phyloP scores from a whole-genome alignment of 2,888 invertebrate species.

The Parascotia fuliginaria region DNA sequence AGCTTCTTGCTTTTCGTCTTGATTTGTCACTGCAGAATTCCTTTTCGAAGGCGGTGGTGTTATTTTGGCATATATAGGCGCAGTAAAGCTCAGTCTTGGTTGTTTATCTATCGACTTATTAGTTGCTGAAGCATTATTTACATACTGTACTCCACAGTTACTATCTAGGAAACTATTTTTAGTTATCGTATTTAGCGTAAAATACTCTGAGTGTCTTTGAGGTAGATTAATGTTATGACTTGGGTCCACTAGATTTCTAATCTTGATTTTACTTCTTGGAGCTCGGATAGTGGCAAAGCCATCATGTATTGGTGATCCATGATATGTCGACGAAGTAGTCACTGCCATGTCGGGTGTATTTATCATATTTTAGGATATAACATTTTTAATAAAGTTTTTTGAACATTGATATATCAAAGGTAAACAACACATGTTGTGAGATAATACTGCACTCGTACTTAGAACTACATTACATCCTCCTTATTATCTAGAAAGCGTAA shows the following conservation, averaged over 20 bases:
- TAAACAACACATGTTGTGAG: conserved; percentile 25
- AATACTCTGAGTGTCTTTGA: conserved; percentile 82
- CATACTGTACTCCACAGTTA: conserved; percentile 73
- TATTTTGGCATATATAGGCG: conserved; percentile 81
- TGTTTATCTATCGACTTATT: conserved; percentile 57
- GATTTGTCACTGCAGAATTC: conserved; percentile 70
- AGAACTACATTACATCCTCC: conserved; percentile 41
- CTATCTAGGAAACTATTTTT: conserved; percentile 76
- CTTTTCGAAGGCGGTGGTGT: conserved; percentile 71
- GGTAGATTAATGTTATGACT: conserved; percentile 73
- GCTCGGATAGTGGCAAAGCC: conserved; percentile 95
- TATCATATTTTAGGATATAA: conserved; percentile 34
- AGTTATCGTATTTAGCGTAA: conserved; percentile 76
- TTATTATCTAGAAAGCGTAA: conserved; percentile 63
- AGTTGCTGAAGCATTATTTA: conserved; percentile 56
- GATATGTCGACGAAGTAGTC: conserved; percentile 75
- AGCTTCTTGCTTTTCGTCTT: conserved; percentile 66
- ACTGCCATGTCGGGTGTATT: conserved; percentile 68
- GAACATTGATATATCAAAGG: conserved; percentile 7
- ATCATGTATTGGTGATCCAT: conserved; percentile 90
- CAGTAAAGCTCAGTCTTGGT: conserved; percentile 73
- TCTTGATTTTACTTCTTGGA: conserved; percentile 81
- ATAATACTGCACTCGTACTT: conserved; percentile 29
- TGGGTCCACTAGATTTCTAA: conserved; percentile 79
- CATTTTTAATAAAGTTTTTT: conserved; percentile 29